Conservation (phyloP, 2,888 invertebrate species). For the Macaria notata region DNA sequence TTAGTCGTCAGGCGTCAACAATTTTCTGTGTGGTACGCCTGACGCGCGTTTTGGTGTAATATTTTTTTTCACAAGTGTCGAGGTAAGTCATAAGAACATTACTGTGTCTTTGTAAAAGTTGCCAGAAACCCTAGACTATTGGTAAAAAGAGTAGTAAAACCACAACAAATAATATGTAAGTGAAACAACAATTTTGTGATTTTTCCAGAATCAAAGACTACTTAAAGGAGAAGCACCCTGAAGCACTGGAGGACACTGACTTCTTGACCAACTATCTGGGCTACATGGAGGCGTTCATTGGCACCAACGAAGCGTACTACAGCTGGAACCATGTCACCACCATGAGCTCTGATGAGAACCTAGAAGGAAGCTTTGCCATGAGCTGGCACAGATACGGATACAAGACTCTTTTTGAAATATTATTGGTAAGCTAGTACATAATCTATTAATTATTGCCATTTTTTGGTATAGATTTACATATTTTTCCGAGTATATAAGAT, state of each 20-base stretch:
- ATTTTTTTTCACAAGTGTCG: neutral
- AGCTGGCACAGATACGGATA: conserved; percentile 59
- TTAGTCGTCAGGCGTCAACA: too few species aligned
- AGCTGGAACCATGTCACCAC: conserved; percentile 57
- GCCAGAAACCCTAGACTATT: neutral
- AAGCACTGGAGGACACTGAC: conserved; percentile 39
- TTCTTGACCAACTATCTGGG: conserved; percentile 44
- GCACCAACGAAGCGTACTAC: conserved; percentile 51
- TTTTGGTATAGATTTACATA: too few species aligned
- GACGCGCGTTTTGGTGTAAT: neutral
- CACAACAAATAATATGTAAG: neutral
- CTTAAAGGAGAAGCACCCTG: conserved; percentile 38
- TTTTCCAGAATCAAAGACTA: conserved; percentile 47
- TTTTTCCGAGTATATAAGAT: too few species aligned
- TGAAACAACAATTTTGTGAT: neutral
- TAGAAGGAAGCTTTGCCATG: conserved; percentile 47
- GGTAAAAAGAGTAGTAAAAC: neutral
- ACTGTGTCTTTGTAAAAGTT: conserved; percentile 4
- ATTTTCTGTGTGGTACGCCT: neutral
- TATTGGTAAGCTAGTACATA: conserved; percentile 24
- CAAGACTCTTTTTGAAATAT: conserved; percentile 28
- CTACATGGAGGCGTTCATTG: conserved; percentile 46
- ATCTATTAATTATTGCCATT: too few species aligned
- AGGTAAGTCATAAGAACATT: neutral
- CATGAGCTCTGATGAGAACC: conserved; percentile 39